Evolutionary conservation across 2,797 vertebrate species (phyloP).

Genomic region (Rhinella marina): DNA sequence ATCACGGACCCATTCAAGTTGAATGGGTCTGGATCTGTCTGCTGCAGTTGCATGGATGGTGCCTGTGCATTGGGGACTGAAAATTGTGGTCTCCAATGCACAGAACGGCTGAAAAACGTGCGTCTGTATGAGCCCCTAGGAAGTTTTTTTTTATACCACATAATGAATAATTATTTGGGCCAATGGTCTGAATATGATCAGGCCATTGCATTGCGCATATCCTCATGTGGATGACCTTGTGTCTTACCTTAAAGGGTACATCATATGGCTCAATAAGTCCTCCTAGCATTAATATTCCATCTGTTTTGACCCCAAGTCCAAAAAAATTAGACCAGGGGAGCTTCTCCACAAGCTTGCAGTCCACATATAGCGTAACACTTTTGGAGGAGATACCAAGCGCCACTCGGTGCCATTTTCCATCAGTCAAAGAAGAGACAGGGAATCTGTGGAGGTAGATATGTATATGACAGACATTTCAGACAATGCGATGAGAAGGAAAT

Average conservation of each 20-base stretch:
- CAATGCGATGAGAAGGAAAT: not conserved
- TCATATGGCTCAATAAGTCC: slow-evolving; percentile 82
- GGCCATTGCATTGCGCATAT: no score
- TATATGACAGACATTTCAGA: not conserved
- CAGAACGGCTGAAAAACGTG: no score
- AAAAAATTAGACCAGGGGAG: slow-evolving; percentile 81
- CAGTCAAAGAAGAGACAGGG: slow-evolving; percentile 77
- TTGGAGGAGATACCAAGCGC: slow-evolving; percentile 79
- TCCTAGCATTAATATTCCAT: slow-evolving; percentile 84
- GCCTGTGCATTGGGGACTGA: no score
- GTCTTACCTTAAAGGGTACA: slow-evolving; percentile 85
- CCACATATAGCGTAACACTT: slow-evolving; percentile 79
- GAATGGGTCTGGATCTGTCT: no score
- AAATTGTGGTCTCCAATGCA: no score
- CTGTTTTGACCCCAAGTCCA: slow-evolving; percentile 76
- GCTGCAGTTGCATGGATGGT: no score
- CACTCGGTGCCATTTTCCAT: slow-evolving; percentile 84
- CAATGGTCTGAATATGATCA: no score
- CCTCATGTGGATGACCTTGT: not conserved
- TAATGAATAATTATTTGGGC: no score
- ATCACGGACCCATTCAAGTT: no score
- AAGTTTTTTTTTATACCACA: no score
- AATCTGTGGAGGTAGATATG: slow-evolving; percentile 73
- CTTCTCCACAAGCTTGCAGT: slow-evolving; percentile 84
- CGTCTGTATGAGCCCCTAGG: no score